Evolutionary conservation across 64 coral and sea anemone genomes (phyloP).

Genomic region (Dendrophyllia cribrosa): DNA sequence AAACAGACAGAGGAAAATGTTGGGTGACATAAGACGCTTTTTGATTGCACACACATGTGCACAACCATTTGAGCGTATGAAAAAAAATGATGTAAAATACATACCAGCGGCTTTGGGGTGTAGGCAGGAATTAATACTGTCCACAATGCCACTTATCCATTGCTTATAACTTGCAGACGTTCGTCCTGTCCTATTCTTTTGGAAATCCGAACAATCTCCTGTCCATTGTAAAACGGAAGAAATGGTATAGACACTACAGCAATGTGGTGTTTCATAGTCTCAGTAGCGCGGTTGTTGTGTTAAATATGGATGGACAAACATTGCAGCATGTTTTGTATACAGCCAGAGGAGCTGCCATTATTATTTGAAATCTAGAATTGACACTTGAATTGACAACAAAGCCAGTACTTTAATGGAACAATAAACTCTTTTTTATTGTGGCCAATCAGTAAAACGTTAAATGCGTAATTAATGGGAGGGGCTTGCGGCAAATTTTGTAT

Average conservation of each 20-base stretch:
- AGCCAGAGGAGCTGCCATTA: not conserved
- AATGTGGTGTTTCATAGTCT: constrained; percentile 19
- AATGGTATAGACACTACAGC: not conserved
- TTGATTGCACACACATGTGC: not conserved
- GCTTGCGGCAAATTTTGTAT: not conserved
- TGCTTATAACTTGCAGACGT: constrained; percentile 27
- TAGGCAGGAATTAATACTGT: constrained; percentile 49
- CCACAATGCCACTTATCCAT: constrained; percentile 42
- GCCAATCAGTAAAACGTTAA: not conserved
- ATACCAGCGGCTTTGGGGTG: constrained; percentile 52
- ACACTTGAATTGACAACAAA: not conserved
- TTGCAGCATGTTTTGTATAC: constrained; percentile 28
- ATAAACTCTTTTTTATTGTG: not conserved
- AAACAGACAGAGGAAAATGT: not conserved
- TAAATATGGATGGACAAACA: constrained; percentile 29
- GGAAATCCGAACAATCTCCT: not conserved
- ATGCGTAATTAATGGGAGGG: not conserved
- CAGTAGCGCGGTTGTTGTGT: constrained; percentile 47
- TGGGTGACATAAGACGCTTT: not conserved
- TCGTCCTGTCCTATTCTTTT: not conserved
- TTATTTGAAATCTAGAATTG: not conserved
- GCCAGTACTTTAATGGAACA: not conserved
- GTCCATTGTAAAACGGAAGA: constrained; percentile 38
- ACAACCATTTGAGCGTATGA: not conserved
- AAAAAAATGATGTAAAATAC: not conserved